Evolutionary conservation across 2,113 vertebrate species (phyloP).

Genomic region (Pelusios castaneus): DNA sequence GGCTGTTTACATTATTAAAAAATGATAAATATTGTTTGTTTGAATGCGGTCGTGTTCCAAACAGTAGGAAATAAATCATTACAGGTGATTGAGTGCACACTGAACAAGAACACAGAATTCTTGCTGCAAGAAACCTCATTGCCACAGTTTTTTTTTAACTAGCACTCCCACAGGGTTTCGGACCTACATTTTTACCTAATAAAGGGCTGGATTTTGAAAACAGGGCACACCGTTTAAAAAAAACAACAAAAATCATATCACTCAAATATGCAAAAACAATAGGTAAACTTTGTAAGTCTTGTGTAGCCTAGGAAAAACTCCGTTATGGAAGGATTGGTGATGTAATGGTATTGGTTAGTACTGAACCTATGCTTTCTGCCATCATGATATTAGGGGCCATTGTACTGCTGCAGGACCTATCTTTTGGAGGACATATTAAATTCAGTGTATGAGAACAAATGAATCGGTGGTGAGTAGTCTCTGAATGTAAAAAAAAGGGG

Average conservation of each 20-base stretch:
- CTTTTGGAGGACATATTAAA: not conserved
- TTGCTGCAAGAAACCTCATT: not conserved
- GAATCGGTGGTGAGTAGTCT: not conserved
- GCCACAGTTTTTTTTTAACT: constrained; percentile 26
- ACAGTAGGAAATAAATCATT: constrained; percentile 15
- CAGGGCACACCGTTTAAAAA: not conserved
- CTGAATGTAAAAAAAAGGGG: not conserved
- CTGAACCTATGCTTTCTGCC: not conserved
- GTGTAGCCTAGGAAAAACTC: not conserved
- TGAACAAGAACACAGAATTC: constrained; percentile 25
- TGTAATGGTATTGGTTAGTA: too few species aligned
- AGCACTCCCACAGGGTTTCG: not conserved
- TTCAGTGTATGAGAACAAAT: not conserved
- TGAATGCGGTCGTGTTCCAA: not conserved
- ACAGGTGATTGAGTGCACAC: not conserved
- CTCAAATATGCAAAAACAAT: not conserved
- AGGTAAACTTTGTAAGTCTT: not conserved
- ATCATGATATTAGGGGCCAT: not conserved
- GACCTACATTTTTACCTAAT: constrained; percentile 31
- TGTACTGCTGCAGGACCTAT: too few species aligned
- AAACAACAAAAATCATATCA: not conserved
- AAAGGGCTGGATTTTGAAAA: constrained; percentile 6
- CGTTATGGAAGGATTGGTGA: not conserved
- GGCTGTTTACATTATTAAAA: not conserved
- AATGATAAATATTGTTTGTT: not conserved